Percentiles rank a stretch among this genome's conserved stretches.
phyloP scores from a whole-genome alignment of 2,797 vertebrate species.

The Etheostoma nigrum region DNA sequence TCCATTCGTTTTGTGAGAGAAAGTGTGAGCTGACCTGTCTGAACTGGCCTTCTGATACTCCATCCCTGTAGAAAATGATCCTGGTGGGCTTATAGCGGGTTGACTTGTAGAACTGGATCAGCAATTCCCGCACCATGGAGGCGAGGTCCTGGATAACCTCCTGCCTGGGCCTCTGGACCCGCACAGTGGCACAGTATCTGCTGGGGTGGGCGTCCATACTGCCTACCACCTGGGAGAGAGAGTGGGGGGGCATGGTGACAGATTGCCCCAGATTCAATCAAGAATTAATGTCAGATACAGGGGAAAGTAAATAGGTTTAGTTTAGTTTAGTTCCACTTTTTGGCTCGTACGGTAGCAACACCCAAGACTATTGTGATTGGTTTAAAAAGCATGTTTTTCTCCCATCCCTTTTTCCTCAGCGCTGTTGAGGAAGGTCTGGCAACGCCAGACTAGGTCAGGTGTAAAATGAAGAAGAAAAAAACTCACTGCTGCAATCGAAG shows the following conservation, averaged over 20 bases:
- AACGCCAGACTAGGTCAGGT: too few relatives aligned
- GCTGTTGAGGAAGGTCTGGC: too few relatives aligned
- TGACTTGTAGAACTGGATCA: conserved; percentile 99
- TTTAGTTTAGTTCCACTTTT: too few relatives aligned
- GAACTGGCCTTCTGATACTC: conserved; percentile 98
- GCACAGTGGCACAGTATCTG: conserved; percentile 97
- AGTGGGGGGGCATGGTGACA: not conserved
- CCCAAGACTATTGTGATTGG: too few relatives aligned
- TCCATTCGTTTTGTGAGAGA: not conserved
- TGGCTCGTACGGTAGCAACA: too few relatives aligned
- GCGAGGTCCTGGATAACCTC: conserved; percentile 98
- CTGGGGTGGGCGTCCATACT: conserved; percentile 99
- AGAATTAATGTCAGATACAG: not conserved
- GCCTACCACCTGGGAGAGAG: conserved; percentile 90
- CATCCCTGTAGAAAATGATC: conserved; percentile 98
- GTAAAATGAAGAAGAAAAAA: not conserved
- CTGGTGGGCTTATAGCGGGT: conserved; percentile 98
- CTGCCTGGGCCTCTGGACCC: conserved; percentile 96
- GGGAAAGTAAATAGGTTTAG: not conserved
- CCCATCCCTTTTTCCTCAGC: too few relatives aligned
- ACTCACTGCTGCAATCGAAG: conserved; percentile 97
- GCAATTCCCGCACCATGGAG: conserved; percentile 97
- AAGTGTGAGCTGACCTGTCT: conserved; percentile 87
- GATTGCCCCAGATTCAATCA: not conserved
- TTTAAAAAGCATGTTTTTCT: too few relatives aligned